Conservation (phyloP, 2,797 vertebrate genomes). For the Clarias fuscus region DNA sequence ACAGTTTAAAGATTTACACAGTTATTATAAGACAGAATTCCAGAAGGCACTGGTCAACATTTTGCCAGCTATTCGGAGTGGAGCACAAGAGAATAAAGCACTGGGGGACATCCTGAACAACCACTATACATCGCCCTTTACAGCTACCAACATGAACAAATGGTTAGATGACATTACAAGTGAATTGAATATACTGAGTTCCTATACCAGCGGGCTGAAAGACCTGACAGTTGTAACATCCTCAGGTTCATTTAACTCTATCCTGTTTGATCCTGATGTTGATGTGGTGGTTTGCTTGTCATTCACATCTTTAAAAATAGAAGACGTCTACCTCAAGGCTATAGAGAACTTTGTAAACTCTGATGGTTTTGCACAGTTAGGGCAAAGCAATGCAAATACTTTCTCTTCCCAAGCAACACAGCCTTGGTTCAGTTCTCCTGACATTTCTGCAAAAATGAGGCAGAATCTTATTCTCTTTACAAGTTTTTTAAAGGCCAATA, state of each 20-base stretch:
- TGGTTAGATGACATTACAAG: constrained; percentile 30
- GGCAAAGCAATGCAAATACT: no score
- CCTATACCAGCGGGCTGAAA: constrained; percentile 26
- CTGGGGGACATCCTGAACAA: constrained; percentile 28
- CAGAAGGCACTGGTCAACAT: background rate
- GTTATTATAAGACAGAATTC: constrained; percentile 24
- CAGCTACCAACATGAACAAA: background rate
- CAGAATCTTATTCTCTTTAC: constrained; percentile 19
- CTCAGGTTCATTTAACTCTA: background rate
- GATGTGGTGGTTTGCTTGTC: constrained; percentile 37
- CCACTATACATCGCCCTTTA: constrained; percentile 17
- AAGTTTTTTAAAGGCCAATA: no score
- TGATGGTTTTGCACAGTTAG: no score
- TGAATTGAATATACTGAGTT: constrained; percentile 29
- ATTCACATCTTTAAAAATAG: constrained; percentile 48
- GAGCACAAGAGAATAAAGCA: background rate
- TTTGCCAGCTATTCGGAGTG: constrained; percentile 12
- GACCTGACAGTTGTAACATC: background rate
- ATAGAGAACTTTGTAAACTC: background rate
- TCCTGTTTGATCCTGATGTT: constrained; percentile 15
- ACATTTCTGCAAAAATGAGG: background rate
- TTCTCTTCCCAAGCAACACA: no score
- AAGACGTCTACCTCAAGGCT: constrained; percentile 36
- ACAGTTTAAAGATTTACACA: background rate
- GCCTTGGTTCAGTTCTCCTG: constrained; percentile 11